Conservation (phyloP, 2,113 vertebrate species). For the Tautogolabrus adspersus region DNA sequence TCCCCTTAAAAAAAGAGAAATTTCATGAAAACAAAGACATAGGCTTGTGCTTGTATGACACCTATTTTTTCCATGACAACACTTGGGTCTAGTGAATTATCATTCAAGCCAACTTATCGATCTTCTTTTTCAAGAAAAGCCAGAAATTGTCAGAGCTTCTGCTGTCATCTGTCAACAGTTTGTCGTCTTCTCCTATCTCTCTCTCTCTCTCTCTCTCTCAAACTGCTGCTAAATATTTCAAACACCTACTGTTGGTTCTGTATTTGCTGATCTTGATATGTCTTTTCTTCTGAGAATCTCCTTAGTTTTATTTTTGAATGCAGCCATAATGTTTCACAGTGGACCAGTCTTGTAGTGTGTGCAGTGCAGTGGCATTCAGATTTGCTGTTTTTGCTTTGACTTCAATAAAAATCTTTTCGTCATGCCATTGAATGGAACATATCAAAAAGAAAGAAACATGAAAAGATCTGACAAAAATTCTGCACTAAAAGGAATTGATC, state of each 20-base stretch:
- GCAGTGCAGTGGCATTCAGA: slow-evolving; percentile 63
- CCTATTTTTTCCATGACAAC: no score
- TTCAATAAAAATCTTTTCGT: slow-evolving; percentile 37
- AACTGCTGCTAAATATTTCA: slow-evolving; percentile 60
- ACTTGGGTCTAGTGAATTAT: no score
- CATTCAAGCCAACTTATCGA: slow-evolving; percentile 5
- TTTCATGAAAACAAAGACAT: slow-evolving; percentile 20
- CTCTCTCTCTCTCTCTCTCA: slow-evolving; percentile 14
- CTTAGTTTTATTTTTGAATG: slow-evolving; percentile 58
- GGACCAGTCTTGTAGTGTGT: slow-evolving; percentile 77
- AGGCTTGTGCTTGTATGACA: slow-evolving; percentile 28
- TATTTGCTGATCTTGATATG: slow-evolving; percentile 29
- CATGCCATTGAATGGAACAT: slow-evolving; percentile 48
- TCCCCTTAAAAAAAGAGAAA: slow-evolving; percentile 21
- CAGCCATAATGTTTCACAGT: slow-evolving; percentile 73
- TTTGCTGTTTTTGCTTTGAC: slow-evolving; percentile 56
- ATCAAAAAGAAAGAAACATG: slow-evolving; percentile 47
- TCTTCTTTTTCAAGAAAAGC: slow-evolving; percentile 29
- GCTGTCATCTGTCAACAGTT: slow-evolving; percentile 40
- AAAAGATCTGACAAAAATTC: slow-evolving; percentile 39
- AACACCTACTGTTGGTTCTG: slow-evolving; percentile 24
- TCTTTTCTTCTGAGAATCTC: slow-evolving; percentile 1
- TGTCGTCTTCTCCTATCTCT: not conserved
- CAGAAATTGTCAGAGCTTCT: slow-evolving; percentile 28
- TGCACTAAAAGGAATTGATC: slow-evolving; percentile 40